Base-by-base conservation (phyloP, 2,888 invertebrate species). In the Dynastes maya region DNA sequence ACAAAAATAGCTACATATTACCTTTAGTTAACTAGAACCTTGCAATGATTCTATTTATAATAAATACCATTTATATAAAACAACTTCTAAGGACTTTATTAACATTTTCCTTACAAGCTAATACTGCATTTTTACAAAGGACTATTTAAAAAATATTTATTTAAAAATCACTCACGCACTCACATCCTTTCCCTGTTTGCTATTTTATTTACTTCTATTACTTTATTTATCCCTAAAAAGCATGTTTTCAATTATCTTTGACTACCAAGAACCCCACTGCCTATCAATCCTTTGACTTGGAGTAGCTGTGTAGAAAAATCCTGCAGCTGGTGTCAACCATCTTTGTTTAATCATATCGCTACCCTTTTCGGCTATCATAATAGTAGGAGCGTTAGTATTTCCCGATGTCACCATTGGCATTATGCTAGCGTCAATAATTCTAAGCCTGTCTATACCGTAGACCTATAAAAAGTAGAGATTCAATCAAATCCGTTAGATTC, bases 391-490 rank as follows among this genome's bases (percentile, higher is more conserved):
- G 87, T 93, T 93, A 65, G 93, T 93, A 87, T 94, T 93, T 45
- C 93, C 93, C 0, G 93, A 92, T 8, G 91, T 88, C 2, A 92
- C 92, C 0, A 89, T 85, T 2, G 94, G 94, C 92, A 94, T 93
- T 72, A 94, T 89, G 82, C 93, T 93, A 1, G 93, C 92, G 86
- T 94, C 94, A 1, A 93, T 93, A 64, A 94, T 94, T 6, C 94
- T 89, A 32, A 94, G 89, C 0, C 92, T 89, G 85, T 92, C 91
- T 1, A 94, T 87, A 0, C 94, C 94, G 86, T 93, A 91, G 29
- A 93, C 93, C 91, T 92, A 84, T 0, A 84, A 37, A 75, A 29
- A 53, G 0, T 2, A 32, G n/a, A 4, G 4, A 1, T 53, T n/a
- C 13, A 16, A 3, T n/a, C 13, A 53, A n/a, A 53, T 53, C 13